A percentile compares a stretch with the other conserved stretches of the same genome.
Conservation (phyloP, 2,888 invertebrate genomes). For the Heteromurus nitidus region DNA sequence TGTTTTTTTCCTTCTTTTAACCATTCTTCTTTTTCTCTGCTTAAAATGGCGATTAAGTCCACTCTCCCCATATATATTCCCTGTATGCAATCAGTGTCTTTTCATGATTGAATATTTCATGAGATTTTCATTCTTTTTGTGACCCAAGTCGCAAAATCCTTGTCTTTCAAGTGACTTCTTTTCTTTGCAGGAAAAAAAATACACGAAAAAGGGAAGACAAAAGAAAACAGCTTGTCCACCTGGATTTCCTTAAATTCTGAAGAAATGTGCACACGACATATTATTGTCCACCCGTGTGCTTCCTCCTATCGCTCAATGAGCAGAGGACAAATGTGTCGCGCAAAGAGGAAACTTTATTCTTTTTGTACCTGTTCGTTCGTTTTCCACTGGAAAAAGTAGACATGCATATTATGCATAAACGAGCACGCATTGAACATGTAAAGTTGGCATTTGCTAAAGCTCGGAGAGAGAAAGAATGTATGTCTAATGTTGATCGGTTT, state of each 20-base stretch:
- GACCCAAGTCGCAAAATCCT: too few species aligned
- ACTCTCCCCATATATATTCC: not conserved
- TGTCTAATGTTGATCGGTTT: not conserved
- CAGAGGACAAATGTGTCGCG: slow-evolving; percentile 1
- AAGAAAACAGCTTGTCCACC: not conserved
- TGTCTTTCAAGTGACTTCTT: not conserved
- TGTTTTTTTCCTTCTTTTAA: not conserved
- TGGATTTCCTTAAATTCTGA: not conserved
- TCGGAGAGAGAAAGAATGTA: not conserved
- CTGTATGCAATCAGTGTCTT: not conserved
- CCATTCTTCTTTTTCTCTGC: not conserved
- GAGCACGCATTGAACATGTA: not conserved
- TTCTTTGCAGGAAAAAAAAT: not conserved
- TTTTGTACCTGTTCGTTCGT: not conserved
- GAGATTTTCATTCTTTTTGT: not conserved
- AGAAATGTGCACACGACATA: not conserved
- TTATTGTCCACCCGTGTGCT: not conserved
- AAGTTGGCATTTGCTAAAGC: not conserved
- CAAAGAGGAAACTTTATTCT: too few species aligned
- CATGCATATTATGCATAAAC: slow-evolving; percentile 8
- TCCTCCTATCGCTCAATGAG: not conserved
- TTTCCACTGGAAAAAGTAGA: not conserved
- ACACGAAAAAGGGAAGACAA: not conserved
- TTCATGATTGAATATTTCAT: slow-evolving; percentile 16
- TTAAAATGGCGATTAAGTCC: not conserved